phyloP scores from a whole-genome alignment of 1,140 invertebrate species.

The Cydia amplana region DNA sequence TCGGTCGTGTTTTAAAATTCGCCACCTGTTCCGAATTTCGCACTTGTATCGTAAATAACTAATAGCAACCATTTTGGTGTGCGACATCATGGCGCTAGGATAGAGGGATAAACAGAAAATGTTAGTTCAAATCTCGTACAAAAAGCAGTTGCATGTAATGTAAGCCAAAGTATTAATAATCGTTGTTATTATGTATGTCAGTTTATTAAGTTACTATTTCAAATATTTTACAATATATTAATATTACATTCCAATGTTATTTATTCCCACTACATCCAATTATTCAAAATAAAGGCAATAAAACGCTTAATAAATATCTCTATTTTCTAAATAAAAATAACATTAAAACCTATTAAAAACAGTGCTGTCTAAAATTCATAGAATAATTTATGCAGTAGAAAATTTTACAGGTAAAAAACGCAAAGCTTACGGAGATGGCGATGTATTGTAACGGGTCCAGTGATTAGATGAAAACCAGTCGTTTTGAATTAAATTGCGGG shows the following conservation, averaged over 20 bases:
- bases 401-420: not conserved
- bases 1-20: no score
- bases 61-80: no score
- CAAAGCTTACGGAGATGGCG: not conserved
- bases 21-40: no score
- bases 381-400: not conserved
- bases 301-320: not conserved
- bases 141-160: no score
- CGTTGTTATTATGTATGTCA: not conserved
- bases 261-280: not conserved
- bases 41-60: no score
- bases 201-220: not conserved
- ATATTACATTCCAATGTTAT: not conserved
- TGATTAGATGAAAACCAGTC: no score
- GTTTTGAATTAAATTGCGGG: no score
- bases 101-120: no score
- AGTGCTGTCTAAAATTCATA: not conserved
- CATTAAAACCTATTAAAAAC: not conserved
- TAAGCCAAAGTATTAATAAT: not conserved
- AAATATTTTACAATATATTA: slow-evolving; percentile 1
- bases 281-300: not conserved
- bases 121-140: no score
- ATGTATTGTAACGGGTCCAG: no score
- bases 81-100: no score
- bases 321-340: not conserved